Evolutionary conservation across 2,888 invertebrate genomes (phyloP).

Genomic region (Poecilus cupreus): DNA sequence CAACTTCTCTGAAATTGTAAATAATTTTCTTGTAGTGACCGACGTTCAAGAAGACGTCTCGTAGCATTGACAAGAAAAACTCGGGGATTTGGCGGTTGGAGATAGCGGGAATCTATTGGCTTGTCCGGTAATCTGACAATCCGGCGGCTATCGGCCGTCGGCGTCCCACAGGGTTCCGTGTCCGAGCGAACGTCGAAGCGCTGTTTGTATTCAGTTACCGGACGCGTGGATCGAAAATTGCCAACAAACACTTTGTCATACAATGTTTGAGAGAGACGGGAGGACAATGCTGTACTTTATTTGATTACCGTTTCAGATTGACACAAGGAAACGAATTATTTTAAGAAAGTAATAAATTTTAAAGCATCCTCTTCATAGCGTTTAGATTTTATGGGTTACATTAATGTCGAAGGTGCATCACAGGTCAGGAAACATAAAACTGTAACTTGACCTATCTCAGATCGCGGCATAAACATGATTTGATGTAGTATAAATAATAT

Average conservation of each 20-base stretch:
- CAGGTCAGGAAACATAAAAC: constrained; percentile 47
- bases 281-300: too few species aligned
- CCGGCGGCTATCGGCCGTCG: constrained; percentile 60
- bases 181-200: background rate
- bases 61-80: constrained; percentile 65
- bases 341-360: background rate
- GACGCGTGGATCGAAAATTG: constrained; percentile 10
- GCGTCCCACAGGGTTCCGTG: constrained; percentile 9
- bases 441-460: constrained; percentile 39
- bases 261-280: background rate
- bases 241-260: background rate
- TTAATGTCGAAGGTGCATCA: constrained; percentile 24
- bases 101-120: constrained; percentile 67
- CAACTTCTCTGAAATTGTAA: too few species aligned
- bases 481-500: constrained; percentile 57
- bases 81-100: constrained; percentile 62
- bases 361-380: background rate
- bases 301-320: too few species aligned
- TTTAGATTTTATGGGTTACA: constrained; percentile 50
- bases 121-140: constrained; percentile 67
- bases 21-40: too few species aligned
- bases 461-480: constrained; percentile 50
- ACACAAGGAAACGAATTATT: too few species aligned
- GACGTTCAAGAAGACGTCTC: background rate
- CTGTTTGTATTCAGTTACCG: constrained; percentile 55